phyloP scores from a whole-genome alignment of 2,888 invertebrate genomes.

The Caenorhabditis drosophilae region DNA sequence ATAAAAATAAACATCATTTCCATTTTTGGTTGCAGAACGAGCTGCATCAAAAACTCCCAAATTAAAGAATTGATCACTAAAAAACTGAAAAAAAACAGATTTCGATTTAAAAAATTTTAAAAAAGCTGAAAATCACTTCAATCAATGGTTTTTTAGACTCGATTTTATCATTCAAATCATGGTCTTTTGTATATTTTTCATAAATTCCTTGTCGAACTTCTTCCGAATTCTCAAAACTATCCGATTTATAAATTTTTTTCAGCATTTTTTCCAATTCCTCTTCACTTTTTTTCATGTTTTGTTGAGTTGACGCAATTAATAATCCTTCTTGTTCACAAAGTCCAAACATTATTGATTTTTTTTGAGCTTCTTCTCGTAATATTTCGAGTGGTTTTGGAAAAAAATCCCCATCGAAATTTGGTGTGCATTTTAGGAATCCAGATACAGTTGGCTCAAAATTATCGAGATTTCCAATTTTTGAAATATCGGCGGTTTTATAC shows the following conservation, averaged over 20 bases:
- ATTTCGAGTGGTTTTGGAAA: constrained; percentile 46
- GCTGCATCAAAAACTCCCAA: constrained; percentile 31
- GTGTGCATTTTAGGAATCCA: constrained; percentile 38
- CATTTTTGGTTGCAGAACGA: constrained; percentile 26
- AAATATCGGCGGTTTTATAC: constrained; percentile 6
- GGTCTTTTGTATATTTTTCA: constrained; percentile 9
- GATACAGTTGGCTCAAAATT: constrained; percentile 19
- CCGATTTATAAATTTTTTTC: constrained; percentile 5
- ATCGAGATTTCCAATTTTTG: constrained; percentile 4
- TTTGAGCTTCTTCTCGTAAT: constrained; percentile 41
- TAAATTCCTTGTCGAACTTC: constrained; percentile 11
- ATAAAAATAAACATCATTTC: constrained; percentile 45
- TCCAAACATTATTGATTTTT: constrained; percentile 44
- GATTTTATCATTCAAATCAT: constrained; percentile 9
- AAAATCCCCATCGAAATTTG: constrained; percentile 53
- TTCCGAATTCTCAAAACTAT: constrained; percentile 14
- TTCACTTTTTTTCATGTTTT: constrained; percentile 14
- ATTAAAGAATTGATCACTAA: constrained; percentile 37
- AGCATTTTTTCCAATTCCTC: constrained; percentile 2
- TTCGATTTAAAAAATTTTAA: neutral
- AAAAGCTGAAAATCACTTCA: constrained; percentile 5
- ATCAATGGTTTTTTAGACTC: constrained; percentile 13
- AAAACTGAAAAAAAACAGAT: constrained; percentile 17
- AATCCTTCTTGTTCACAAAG: constrained; percentile 50
- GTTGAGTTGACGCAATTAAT: constrained; percentile 18